Conservation (phyloP, 2,113 vertebrate genomes). For the Sinocyclocheilus anophthalmus region DNA sequence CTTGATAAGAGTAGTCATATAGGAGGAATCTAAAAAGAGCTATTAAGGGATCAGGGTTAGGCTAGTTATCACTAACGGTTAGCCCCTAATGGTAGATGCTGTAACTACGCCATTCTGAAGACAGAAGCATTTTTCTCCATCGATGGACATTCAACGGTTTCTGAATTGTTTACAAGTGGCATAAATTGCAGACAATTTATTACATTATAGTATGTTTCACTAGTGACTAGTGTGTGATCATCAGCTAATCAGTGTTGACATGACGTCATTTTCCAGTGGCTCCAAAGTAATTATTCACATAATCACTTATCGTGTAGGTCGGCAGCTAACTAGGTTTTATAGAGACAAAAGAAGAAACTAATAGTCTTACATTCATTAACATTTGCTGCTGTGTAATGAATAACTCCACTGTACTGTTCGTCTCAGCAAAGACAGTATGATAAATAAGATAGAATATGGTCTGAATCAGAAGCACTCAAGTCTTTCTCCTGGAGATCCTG, state of each 20-base stretch:
- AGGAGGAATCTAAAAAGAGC: neutral
- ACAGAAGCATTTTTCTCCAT: neutral
- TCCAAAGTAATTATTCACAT: neutral
- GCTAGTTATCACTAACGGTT: neutral
- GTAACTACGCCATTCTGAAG: neutral
- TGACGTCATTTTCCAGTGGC: too few species aligned
- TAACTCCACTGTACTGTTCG: too few species aligned
- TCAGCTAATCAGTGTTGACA: too few species aligned
- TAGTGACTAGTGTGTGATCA: too few species aligned
- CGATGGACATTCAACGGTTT: neutral
- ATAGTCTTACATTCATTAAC: neutral
- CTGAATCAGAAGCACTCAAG: neutral
- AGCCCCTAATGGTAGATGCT: neutral
- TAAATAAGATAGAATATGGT: neutral
- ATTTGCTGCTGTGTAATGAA: neutral
- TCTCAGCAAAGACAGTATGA: conserved; percentile 11
- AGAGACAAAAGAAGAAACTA: neutral
- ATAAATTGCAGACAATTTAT: neutral
- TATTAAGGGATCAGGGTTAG: neutral
- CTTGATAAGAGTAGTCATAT: neutral
- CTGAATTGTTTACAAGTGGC: neutral
- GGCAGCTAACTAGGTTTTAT: neutral
- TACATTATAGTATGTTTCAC: too few species aligned
- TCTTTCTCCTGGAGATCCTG: neutral
- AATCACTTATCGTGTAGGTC: neutral